Evolutionary conservation across 1,140 invertebrate genomes (phyloP).

Genomic region (Luehdorfia chinensis): DNA sequence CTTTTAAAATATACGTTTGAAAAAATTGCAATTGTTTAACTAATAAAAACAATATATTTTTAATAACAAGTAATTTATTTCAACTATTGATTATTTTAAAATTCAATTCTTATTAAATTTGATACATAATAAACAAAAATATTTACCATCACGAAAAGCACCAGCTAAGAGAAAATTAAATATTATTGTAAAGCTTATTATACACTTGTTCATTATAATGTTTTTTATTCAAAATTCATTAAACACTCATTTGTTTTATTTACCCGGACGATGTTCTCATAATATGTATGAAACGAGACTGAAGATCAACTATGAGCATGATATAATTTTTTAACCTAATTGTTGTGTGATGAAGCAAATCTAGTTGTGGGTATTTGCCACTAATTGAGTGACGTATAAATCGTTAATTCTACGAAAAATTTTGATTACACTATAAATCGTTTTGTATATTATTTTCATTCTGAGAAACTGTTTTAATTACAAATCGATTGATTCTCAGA

Average conservation of each 20-base stretch:
- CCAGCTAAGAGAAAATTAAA: neutral
- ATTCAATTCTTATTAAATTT: too few species aligned
- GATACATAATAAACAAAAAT: too few species aligned
- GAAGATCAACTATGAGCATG: neutral
- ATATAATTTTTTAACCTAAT: slow-evolving; percentile 28
- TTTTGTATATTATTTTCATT: too few species aligned
- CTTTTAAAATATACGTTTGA: too few species aligned
- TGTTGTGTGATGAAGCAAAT: slow-evolving; percentile 26
- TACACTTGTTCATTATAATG: neutral
- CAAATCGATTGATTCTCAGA: too few species aligned
- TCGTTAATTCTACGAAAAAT: slow-evolving; percentile 28
- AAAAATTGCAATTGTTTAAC: too few species aligned
- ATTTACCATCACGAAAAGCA: slow-evolving; percentile 12
- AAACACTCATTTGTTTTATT: neutral
- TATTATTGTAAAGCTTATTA: neutral
- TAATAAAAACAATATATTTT: too few species aligned
- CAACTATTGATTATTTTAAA: too few species aligned
- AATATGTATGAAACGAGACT: neutral
- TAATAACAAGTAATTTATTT: too few species aligned
- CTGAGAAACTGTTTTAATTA: too few species aligned
- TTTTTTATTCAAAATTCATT: neutral
- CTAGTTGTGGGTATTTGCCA: slow-evolving; percentile 34
- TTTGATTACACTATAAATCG: slow-evolving; percentile 27
- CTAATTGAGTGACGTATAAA: slow-evolving; percentile 37
- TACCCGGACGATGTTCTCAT: neutral